These are phyloP conservation scores for Chalcis sispes DNA, from an alignment of 2,888 invertebrate genomes.

Conservation along the genomic window DNA sequence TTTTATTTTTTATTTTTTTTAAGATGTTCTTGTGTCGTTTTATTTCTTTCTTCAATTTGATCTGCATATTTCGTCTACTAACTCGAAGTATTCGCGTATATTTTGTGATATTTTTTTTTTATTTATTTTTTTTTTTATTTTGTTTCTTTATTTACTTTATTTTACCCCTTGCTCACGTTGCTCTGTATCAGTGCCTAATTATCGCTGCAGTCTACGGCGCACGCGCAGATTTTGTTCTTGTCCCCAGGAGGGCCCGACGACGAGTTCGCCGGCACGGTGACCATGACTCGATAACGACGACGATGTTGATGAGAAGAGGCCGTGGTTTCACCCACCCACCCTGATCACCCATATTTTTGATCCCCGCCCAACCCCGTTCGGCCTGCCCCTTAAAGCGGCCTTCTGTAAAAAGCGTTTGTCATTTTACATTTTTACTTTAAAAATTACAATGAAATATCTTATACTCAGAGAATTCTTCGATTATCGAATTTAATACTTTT, in stretches of 20 bases:
- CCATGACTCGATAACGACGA: conserved; percentile 71
- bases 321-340: conserved; percentile 78
- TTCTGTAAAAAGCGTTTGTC: conserved; percentile 67
- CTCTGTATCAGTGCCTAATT: conserved; percentile 57
- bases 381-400: conserved; percentile 74
- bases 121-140: no score
- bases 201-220: conserved; percentile 55
- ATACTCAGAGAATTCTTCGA: no score
- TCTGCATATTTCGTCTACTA: conserved; percentile 47
- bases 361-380: conserved; percentile 76
- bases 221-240: conserved; percentile 55
- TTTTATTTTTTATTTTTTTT: conserved; percentile 50
- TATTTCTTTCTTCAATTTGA: conserved; percentile 57
- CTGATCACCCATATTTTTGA: conserved; percentile 74
- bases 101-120: no score
- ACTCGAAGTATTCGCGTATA: conserved; percentile 40
- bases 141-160: conserved; percentile 28
- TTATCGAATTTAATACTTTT: no score
- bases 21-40: conserved; percentile 53
- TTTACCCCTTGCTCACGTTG: conserved; percentile 54
- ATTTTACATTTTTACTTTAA: no score
- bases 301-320: conserved; percentile 76
- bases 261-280: conserved; percentile 65
- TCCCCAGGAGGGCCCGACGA: conserved; percentile 61
- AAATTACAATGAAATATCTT: no score